Evolutionary conservation across 53 echinoderm and acorn worm genomes (phyloP).

Genomic region (Echinometra lucunter): DNA sequence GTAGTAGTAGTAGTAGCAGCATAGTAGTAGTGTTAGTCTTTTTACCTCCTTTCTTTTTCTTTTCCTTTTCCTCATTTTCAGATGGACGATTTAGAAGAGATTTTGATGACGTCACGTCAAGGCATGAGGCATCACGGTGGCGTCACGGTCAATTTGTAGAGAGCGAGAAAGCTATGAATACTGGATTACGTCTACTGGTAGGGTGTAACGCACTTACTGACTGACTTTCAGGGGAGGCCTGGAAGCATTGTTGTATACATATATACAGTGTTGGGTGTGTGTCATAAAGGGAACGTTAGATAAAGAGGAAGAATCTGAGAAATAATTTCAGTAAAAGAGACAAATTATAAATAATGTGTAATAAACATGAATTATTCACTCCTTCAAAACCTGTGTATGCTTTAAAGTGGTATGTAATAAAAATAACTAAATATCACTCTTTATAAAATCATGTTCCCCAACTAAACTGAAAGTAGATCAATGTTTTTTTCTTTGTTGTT

Average conservation of each 20-base stretch:
- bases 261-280: no score
- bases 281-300: neutral
- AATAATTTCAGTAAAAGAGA: neutral
- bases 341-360: neutral
- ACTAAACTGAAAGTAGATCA: no score
- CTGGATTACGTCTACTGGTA: conserved; percentile 12
- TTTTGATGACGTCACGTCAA: conserved; percentile 13
- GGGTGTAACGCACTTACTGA: conserved; percentile 9
- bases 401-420: no score
- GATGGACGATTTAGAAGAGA: neutral
- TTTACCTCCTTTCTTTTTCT: neutral
- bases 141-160: conserved; percentile 59
- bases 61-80: neutral
- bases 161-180: conserved; percentile 43
- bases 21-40: no score
- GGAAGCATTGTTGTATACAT: neutral
- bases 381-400: no score
- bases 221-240: neutral
- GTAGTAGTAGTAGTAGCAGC: no score
- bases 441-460: no score
- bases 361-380: no score
- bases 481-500: no score
- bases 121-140: conserved; percentile 28
- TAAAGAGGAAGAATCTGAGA: no score
- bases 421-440: no score